These are phyloP conservation scores for Lethenteron reissneri DNA, from an alignment of 2,113 vertebrate genomes.

Conservation along the genomic window DNA sequence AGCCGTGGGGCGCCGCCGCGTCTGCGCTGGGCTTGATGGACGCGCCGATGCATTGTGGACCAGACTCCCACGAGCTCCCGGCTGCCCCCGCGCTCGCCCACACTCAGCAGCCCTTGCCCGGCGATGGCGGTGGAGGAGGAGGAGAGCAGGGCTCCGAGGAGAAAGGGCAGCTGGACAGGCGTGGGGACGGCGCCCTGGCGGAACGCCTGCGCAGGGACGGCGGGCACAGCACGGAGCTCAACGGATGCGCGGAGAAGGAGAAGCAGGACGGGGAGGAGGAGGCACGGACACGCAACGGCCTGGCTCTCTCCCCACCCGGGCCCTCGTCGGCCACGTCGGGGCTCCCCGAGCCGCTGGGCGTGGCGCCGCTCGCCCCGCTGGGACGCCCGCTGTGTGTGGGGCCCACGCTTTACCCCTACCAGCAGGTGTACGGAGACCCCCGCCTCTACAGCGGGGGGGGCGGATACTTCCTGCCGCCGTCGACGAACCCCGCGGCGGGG, in stretches of 20 bases:
- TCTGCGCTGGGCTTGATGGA: too few species aligned
- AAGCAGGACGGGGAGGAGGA: not conserved
- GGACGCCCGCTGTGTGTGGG: not conserved
- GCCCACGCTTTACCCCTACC: not conserved
- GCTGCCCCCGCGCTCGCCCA: too few species aligned
- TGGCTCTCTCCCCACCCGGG: not conserved
- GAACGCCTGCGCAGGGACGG: too few species aligned
- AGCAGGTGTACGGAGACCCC: not conserved
- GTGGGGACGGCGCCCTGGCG: too few species aligned
- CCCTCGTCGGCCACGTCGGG: constrained; percentile 1
- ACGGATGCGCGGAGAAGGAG: not conserved
- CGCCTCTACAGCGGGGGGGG: not conserved
- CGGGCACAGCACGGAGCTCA: not conserved
- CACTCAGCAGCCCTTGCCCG: too few species aligned
- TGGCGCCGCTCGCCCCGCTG: not conserved
- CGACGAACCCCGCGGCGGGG: not conserved
- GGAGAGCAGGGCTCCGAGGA: too few species aligned
- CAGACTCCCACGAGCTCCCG: too few species aligned
- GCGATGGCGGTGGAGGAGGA: too few species aligned
- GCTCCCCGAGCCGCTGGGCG: not conserved
- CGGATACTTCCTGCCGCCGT: not conserved
- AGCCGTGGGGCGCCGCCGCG: too few species aligned
- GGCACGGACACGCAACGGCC: not conserved
- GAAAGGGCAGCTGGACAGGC: too few species aligned
- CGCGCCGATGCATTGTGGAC: too few species aligned